Evolutionary conservation across 2,888 invertebrate species (phyloP).

Genomic region (Drosophila anomelani): DNA sequence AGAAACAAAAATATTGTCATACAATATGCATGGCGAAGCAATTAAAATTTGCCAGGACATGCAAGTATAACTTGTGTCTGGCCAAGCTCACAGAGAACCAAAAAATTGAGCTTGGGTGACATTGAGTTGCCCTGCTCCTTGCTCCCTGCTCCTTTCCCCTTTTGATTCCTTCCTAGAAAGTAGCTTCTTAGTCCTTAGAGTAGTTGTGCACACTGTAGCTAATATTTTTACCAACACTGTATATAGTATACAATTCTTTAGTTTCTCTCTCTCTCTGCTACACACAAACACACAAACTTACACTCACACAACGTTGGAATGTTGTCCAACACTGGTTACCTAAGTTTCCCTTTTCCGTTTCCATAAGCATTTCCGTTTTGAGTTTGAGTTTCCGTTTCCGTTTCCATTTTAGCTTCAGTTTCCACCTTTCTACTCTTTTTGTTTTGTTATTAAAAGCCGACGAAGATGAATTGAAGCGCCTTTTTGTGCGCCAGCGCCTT

Average conservation of each 20-base stretch:
- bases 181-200: constrained; percentile 19
- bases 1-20: constrained; percentile 45
- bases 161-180: neutral
- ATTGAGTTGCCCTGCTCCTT: constrained; percentile 8
- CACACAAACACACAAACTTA: constrained; percentile 12
- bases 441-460: constrained; percentile 4
- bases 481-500: constrained; percentile 18
- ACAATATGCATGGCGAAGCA: constrained; percentile 65
- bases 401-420: constrained; percentile 30
- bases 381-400: constrained; percentile 34
- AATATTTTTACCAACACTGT: constrained; percentile 19
- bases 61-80: constrained; percentile 45
- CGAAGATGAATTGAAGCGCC: constrained; percentile 12
- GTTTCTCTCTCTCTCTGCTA: neutral
- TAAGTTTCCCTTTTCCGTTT: constrained; percentile 37
- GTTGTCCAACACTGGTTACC: constrained; percentile 38
- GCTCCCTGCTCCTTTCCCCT: neutral
- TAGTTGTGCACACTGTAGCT: constrained; percentile 20
- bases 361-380: constrained; percentile 39
- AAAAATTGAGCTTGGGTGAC: constrained; percentile 2
- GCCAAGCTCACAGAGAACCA: constrained; percentile 5
- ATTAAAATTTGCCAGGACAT: constrained; percentile 66
- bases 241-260: constrained; percentile 4
- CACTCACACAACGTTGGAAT: constrained; percentile 9
- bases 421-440: constrained; percentile 9